A percentile compares a stretch with the other conserved stretches of the same genome.
Evolutionary conservation across 2,113 vertebrate genomes (phyloP).

Genomic region (Albula glossodonta): DNA sequence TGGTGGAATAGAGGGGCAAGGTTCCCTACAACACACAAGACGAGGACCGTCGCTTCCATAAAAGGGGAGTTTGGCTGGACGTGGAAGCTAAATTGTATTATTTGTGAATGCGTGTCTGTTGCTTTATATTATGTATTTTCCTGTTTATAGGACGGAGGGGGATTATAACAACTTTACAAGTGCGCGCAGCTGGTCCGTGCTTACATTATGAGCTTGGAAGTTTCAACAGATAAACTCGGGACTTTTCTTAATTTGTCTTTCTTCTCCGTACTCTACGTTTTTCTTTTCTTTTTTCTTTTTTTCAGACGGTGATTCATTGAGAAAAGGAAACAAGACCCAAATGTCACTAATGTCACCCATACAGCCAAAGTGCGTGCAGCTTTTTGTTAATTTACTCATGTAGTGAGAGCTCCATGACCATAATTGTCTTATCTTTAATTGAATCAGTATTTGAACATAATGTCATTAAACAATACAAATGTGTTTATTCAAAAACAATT

Average conservation of each 20-base stretch:
- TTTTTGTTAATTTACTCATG: background rate
- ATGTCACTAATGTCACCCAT: background rate
- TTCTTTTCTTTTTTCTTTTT: background rate
- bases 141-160: slow-evolving; percentile 96
- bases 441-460: background rate
- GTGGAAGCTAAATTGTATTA: slow-evolving; percentile 65
- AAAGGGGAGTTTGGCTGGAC: slow-evolving; percentile 69
- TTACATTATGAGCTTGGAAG: slow-evolving; percentile 91
- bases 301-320: background rate
- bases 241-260: slow-evolving; percentile 57
- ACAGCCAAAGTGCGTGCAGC: background rate
- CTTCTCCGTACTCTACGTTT: slow-evolving; percentile 33
- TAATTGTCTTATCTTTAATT: background rate
- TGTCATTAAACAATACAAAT: too few relatives aligned
- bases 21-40: background rate
- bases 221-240: slow-evolving; percentile 71
- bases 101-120: slow-evolving; percentile 85
- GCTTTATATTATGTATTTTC: slow-evolving; percentile 98
- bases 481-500: background rate
- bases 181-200: slow-evolving; percentile 92
- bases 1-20: background rate
- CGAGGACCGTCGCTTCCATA: slow-evolving; percentile 54
- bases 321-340: background rate
- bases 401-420: background rate
- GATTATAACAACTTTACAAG: slow-evolving; percentile 99